Percentiles rank a stretch among this genome's conserved stretches.
phyloP scores from a whole-genome alignment of 2,888 invertebrate species.

The Tineola bisselliella region DNA sequence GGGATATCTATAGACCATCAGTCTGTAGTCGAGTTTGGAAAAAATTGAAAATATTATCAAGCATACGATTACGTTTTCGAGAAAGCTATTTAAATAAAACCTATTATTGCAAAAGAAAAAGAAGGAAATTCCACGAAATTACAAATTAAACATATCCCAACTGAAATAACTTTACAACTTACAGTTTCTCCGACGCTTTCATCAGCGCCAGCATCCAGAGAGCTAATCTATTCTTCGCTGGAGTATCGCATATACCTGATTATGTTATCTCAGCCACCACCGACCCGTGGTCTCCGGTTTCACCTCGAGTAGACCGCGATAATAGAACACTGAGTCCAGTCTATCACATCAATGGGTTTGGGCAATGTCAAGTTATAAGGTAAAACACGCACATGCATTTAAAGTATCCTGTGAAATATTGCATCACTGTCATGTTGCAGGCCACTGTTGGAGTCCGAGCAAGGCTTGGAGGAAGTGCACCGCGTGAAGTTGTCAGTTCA shows the following conservation, averaged over 20 bases:
- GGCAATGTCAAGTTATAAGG: not conserved
- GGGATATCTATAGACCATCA: no score
- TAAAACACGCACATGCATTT: no score
- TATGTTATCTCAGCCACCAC: constrained; percentile 40
- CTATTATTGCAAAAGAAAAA: no score
- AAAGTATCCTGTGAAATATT: no score
- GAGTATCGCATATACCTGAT: constrained; percentile 35
- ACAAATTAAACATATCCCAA: no score
- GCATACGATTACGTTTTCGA: no score
- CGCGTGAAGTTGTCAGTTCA: not conserved
- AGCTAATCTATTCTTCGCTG: constrained; percentile 52
- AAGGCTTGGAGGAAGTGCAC: not conserved
- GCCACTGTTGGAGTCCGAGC: not conserved
- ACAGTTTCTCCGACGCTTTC: constrained; percentile 19
- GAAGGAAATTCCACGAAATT: no score
- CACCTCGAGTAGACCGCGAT: not conserved
- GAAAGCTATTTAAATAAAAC: no score
- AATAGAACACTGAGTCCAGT: not conserved
- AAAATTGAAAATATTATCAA: no score
- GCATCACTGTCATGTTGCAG: not conserved
- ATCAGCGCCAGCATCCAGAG: constrained; percentile 44
- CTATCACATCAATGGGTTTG: not conserved
- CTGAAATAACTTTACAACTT: no score
- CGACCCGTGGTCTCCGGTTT: constrained; percentile 41
- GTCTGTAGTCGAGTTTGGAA: no score